phyloP scores from a whole-genome alignment of 2,888 invertebrate genomes.

The Eupeodes luniger region DNA sequence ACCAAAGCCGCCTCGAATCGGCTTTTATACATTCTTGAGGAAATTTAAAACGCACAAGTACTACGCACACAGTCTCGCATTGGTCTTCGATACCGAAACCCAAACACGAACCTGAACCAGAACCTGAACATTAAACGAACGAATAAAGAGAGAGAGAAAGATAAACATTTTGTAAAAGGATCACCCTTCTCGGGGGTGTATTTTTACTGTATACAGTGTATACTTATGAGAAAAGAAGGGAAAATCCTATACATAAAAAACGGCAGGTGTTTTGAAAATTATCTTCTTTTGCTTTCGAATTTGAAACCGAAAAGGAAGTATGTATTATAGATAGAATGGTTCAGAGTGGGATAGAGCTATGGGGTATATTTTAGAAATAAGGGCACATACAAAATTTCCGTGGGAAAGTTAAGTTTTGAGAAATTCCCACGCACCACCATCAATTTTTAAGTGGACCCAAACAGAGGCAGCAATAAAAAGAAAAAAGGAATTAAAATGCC shows the following conservation, averaged over 20 bases:
- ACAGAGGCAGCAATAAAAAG: slow-evolving; percentile 22
- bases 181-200: slow-evolving; percentile 66
- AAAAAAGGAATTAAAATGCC: slow-evolving; percentile 39
- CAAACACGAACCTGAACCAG: slow-evolving; percentile 22
- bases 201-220: slow-evolving; percentile 29
- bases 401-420: slow-evolving; percentile 80
- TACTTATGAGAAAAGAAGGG: slow-evolving; percentile 40
- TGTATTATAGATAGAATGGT: slow-evolving; percentile 5
- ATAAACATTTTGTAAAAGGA: slow-evolving; percentile 67
- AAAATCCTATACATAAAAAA: slow-evolving; percentile 80
- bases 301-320: slow-evolving; percentile 23
- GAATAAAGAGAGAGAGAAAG: slow-evolving; percentile 37
- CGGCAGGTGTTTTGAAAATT: slow-evolving; percentile 82
- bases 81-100: slow-evolving; percentile 63
- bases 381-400: slow-evolving; percentile 77
- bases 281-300: slow-evolving; percentile 44
- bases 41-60: slow-evolving; percentile 53
- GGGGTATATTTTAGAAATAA: slow-evolving; percentile 45
- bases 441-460: slow-evolving; percentile 61
- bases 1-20: slow-evolving; percentile 77
- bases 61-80: slow-evolving; percentile 58
- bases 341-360: slow-evolving; percentile 25
- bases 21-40: slow-evolving; percentile 81
- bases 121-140: slow-evolving; percentile 49
- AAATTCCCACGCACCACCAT: slow-evolving; percentile 80